Base-by-base conservation (phyloP, 2,888 invertebrate genomes). In the Laothoe populi region DNA sequence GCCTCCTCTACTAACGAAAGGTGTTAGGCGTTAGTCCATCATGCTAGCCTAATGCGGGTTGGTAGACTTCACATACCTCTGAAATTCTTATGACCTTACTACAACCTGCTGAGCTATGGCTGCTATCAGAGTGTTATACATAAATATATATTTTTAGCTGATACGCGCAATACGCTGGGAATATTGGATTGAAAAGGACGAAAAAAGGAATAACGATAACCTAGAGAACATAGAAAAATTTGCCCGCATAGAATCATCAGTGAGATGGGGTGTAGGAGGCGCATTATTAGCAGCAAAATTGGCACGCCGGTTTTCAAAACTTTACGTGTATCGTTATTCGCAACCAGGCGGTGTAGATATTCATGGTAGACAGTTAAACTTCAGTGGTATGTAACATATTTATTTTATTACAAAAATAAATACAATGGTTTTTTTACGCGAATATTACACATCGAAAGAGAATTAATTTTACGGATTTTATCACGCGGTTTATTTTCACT, bases 251-350 rank as follows among this genome's bases (percentile, higher is more conserved):
- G 94, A 95, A 77, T 93, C 94, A 21, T 94, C 95, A 63, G 92
- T 94, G 0, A 93, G 92, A 74, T 91, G 89, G 88, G 86, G 93
- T 63, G 94, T 94, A 0, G 89, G 88, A 19, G 79, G 93, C 62
- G 95, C 94, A 0, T 93, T 95, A 8, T 85, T 95, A 66, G 93
- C 92, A 49, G 90, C 93, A 49, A 93, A 94, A 70, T 81, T 95
- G 60, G 86, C 90, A 26, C 83, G 90, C 11, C 83, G 89, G 10
- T 82, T 90, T 5, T 79, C 90, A 4, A 86, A 90, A 13, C 87
- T 95, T 21, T 95, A 93, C 74, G 94, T 94, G 8, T 95, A 95
- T 76, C 90, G 90, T 42, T 93, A 94, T 67, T 87, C 93, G 49
- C 90, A 94, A 72, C 83, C 92, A 16, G 90, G 87, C 24, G 84